Evolutionary conservation across 2,797 vertebrate genomes (phyloP), one percentile per base, ranked within the genome.

Genomic region (Percopsis omiscomaycus): DNA sequence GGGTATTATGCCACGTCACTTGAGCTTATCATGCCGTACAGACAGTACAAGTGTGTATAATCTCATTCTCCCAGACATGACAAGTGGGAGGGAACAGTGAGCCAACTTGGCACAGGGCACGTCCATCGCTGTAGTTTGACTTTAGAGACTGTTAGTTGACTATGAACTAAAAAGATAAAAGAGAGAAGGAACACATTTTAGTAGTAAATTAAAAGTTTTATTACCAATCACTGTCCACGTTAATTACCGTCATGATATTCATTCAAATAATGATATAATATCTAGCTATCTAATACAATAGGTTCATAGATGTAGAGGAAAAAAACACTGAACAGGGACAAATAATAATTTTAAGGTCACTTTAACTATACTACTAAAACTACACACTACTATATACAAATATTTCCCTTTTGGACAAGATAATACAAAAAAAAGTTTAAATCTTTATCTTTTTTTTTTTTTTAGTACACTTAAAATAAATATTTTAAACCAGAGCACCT

Each of bases 1-100:
- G 59, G 63, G 3, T 64, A 79, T 72, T 37, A 64, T 15, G 55
- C 67, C 69, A 66, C 37, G 64, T 81, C 66, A 64, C 54, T 56
- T n/a, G 51, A 64, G 59, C 84, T 90, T 92, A 92, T 92, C 91
- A 76, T 52, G 57, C 59, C 71, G 68, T 48, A 45, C 84, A 86
- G 74, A 61, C 45, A 70, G 73, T 66, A 57, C 69, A 47, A 74
- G 55, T 82, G n/a, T 68, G 71, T 56, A 60, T 89, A 89, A 91
- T 92, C 90, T 87, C 65, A n/a, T 2, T 66, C 77, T 64, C 45
- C 66, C 90, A 91, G 84, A 73, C 75, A 71, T 48, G 53, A 27
- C 14, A 61, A 77, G 62, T 74, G 72, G 78, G 79, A 81, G 86
- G 87, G 88, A 87, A 82, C 76, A 42, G 16, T 72, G 58, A 77